A percentile compares a stretch with the other conserved stretches of the same genome.
These are phyloP conservation scores for Centruroides sculpturatus DNA, from an alignment of 1,140 invertebrate species.

Conservation along the genomic window DNA sequence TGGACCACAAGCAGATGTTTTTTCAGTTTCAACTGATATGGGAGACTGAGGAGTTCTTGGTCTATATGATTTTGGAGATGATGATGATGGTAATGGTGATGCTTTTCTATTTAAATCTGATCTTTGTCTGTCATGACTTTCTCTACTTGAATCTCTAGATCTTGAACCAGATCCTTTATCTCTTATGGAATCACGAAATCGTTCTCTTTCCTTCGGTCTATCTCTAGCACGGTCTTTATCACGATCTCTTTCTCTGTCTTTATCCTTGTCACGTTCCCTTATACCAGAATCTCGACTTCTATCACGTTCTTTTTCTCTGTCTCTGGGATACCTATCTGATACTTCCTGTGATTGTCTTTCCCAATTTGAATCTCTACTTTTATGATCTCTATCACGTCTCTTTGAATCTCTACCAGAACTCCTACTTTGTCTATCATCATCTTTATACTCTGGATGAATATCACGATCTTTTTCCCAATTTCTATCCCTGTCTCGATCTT, in stretches of 20 bases:
- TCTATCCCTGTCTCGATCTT: slow-evolving; percentile 9
- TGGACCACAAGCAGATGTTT: slow-evolving; percentile 4
- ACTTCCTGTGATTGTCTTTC: slow-evolving; percentile 6
- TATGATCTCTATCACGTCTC: slow-evolving; percentile 17
- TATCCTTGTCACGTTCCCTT: slow-evolving; percentile 24
- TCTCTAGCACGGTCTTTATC: slow-evolving; percentile 27
- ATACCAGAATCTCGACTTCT: slow-evolving; percentile 10
- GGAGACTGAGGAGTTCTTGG: slow-evolving; percentile 13
- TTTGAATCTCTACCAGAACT: slow-evolving; percentile 12
- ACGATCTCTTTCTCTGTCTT: slow-evolving; percentile 25
- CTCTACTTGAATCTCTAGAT: slow-evolving; percentile 1
- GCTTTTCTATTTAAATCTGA: background rate
- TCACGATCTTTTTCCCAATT: background rate
- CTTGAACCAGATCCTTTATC: slow-evolving; percentile 13
- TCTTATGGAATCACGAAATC: slow-evolving; percentile 27
- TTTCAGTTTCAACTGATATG: background rate
- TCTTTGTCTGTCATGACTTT: background rate
- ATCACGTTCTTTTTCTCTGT: slow-evolving; percentile 21
- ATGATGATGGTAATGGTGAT: background rate
- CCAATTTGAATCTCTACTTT: slow-evolving; percentile 17
- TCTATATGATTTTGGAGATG: background rate
- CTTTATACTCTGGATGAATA: slow-evolving; percentile 9
- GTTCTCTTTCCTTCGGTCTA: slow-evolving; percentile 14
- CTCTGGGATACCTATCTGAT: slow-evolving; percentile 17
- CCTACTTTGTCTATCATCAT: slow-evolving; percentile 2